These are phyloP conservation scores for Sula dactylatra DNA, from an alignment of 2,113 vertebrate species.

Conservation along the genomic window DNA sequence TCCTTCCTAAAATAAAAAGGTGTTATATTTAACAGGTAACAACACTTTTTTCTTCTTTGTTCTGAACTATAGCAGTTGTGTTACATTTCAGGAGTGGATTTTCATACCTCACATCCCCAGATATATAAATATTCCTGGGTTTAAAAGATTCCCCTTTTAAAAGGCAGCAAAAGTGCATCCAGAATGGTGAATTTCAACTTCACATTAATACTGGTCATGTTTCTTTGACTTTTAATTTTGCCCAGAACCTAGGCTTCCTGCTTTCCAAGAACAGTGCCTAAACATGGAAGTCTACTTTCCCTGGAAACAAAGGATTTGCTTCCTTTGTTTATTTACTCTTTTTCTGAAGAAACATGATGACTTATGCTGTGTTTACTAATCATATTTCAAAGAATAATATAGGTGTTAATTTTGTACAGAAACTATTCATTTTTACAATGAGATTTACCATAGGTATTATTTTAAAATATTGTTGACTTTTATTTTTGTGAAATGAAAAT, in stretches of 20 bases:
- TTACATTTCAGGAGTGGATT: background rate
- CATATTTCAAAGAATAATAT: background rate
- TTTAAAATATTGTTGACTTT: background rate
- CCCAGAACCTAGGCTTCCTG: background rate
- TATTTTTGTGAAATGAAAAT: background rate
- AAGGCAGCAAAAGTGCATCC: background rate
- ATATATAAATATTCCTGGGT: background rate
- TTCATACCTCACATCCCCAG: background rate
- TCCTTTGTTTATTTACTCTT: background rate
- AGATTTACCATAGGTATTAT: background rate
- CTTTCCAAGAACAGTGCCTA: slow-evolving; percentile 7
- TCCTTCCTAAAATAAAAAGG: background rate
- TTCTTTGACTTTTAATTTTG: background rate
- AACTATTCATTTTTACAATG: background rate
- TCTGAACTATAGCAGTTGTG: background rate
- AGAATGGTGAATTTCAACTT: background rate
- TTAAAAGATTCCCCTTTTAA: background rate
- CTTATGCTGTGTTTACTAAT: background rate
- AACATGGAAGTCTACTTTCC: background rate
- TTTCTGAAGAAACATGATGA: background rate
- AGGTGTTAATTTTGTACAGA: background rate
- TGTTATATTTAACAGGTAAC: background rate
- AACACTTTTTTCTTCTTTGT: background rate
- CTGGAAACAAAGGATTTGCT: background rate
- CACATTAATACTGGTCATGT: background rate